Percentiles rank a stretch among this genome's conserved stretches.
phyloP scores from a whole-genome alignment of 2,113 vertebrate species.

The Agapornis roseicollis region DNA sequence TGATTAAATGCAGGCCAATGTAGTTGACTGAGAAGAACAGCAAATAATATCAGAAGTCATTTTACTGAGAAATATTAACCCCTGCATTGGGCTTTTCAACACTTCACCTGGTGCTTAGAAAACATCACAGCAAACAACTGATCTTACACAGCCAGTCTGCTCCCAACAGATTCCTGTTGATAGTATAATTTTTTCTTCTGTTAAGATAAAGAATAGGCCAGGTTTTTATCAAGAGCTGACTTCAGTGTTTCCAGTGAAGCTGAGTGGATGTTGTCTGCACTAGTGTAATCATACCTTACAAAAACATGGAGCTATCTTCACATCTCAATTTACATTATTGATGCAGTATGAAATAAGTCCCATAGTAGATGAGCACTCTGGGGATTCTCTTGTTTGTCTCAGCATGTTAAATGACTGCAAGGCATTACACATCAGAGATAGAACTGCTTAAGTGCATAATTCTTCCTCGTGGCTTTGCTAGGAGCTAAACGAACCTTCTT shows the following conservation, averaged over 20 bases:
- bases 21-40: not conserved
- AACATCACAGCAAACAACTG: conserved; percentile 22
- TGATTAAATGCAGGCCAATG: not conserved
- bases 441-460: conserved; percentile 46
- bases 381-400: conserved; percentile 77
- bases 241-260: conserved; percentile 65
- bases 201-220: conserved; percentile 57
- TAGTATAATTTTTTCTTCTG: not conserved
- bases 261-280: conserved; percentile 62
- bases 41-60: not conserved
- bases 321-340: conserved; percentile 80
- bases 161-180: conserved; percentile 47
- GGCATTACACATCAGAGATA: conserved; percentile 64
- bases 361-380: conserved; percentile 75
- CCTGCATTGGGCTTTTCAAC: not conserved
- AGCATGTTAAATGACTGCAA: conserved; percentile 71
- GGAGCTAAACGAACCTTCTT: conserved; percentile 71
- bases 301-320: conserved; percentile 77
- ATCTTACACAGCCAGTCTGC: conserved; percentile 21
- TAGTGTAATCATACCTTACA: conserved; percentile 72
- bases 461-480: conserved; percentile 63
- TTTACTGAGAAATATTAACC: not conserved
- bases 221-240: conserved; percentile 60
- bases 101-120: conserved; percentile 20
- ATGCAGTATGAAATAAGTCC: conserved; percentile 78